These are phyloP conservation scores for Mimachlamys varia DNA, from an alignment of 2,888 invertebrate species.

Conservation along the genomic window DNA sequence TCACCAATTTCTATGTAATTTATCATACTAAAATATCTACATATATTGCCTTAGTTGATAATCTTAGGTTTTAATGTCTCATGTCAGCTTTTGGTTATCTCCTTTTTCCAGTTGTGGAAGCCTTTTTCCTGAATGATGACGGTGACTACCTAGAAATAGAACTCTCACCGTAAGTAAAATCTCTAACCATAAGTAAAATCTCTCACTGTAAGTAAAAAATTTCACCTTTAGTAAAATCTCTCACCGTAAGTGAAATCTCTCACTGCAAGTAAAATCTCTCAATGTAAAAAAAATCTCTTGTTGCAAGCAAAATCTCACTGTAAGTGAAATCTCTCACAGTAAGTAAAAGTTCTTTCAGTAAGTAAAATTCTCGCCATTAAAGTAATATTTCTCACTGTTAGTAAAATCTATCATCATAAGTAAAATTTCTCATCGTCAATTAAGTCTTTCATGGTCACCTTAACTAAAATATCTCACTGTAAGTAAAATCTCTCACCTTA, in stretches of 20 bases:
- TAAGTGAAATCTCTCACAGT: not conserved
- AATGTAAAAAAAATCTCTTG: not conserved
- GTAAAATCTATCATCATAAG: too few species aligned
- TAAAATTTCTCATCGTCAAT: too few species aligned
- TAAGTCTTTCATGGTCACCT: too few species aligned
- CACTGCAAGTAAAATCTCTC: not conserved
- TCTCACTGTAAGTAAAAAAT: slow-evolving; percentile 76
- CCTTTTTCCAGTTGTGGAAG: slow-evolving; percentile 81
- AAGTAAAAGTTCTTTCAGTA: not conserved
- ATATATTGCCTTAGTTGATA: too few species aligned
- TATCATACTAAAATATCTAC: too few species aligned
- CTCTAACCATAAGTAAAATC: not conserved
- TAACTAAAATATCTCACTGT: slow-evolving; percentile 75
- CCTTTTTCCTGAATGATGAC: slow-evolving; percentile 82
- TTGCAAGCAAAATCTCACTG: too few species aligned
- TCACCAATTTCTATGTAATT: too few species aligned
- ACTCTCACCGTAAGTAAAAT: slow-evolving; percentile 82
- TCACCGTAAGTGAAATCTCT: not conserved
- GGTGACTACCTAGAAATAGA: slow-evolving; percentile 83
- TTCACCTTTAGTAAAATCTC: slow-evolving; percentile 81
- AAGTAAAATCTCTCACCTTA: not conserved
- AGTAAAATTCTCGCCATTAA: too few species aligned
- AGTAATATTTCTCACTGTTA: too few species aligned
- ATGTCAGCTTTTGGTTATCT: not conserved
- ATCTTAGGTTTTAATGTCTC: too few species aligned